A percentile compares a stretch with the other conserved stretches of the same genome.
phyloP scores from a whole-genome alignment of 1,140 invertebrate genomes.

The Sitodiplosis mosellana region DNA sequence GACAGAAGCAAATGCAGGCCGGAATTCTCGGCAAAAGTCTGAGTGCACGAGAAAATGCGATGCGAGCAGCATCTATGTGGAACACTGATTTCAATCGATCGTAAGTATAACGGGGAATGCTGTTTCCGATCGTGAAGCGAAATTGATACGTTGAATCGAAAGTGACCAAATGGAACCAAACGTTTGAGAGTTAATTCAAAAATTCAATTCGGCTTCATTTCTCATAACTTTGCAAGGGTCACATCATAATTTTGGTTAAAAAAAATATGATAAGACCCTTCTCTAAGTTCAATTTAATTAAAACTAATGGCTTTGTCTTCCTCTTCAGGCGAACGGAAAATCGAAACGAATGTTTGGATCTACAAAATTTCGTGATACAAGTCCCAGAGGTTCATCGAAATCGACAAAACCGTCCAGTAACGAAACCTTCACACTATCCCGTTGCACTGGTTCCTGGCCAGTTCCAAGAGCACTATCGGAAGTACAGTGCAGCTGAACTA shows the following conservation, averaged over 20 bases:
- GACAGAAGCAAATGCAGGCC: slow-evolving; percentile 30
- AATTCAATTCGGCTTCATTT: too few species aligned
- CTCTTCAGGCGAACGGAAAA: slow-evolving; percentile 20
- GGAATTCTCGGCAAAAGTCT: slow-evolving; percentile 33
- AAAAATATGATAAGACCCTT: too few species aligned
- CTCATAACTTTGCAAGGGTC: too few species aligned
- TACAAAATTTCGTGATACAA: slow-evolving; percentile 20
- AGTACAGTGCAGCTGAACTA: slow-evolving; percentile 38
- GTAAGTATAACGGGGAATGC: slow-evolving; percentile 12
- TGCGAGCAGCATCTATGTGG: slow-evolving; percentile 73
- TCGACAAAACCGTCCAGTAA: background rate
- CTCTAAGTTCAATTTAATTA: too few species aligned
- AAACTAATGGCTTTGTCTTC: too few species aligned
- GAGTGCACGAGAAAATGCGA: slow-evolving; percentile 68
- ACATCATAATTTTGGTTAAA: too few species aligned
- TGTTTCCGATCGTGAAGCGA: too few species aligned
- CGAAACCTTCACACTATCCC: slow-evolving; percentile 45
- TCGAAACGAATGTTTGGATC: slow-evolving; percentile 17
- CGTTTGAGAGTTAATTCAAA: too few species aligned
- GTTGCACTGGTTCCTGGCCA: slow-evolving; percentile 83
- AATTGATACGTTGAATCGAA: too few species aligned
- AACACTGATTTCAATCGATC: slow-evolving; percentile 70
- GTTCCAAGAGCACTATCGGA: slow-evolving; percentile 67
- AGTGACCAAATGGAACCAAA: too few species aligned
- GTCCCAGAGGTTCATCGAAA: slow-evolving; percentile 1